Evolutionary conservation across 2,888 invertebrate genomes (phyloP).

Genomic region (Cataglyphis altisquamis): DNA sequence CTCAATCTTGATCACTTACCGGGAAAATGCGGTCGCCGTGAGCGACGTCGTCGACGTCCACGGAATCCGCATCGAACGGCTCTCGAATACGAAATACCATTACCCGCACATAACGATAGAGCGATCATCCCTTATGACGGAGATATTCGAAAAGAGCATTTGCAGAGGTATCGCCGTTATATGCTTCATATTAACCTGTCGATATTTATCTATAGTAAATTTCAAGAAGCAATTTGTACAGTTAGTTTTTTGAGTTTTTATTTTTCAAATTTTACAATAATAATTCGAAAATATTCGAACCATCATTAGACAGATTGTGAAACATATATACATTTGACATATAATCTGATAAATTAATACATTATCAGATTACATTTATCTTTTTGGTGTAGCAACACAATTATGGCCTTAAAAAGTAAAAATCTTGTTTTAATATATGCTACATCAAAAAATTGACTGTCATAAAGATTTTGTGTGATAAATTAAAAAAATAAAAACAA

Average conservation of each 20-base stretch:
- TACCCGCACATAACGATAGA: slow-evolving; percentile 38
- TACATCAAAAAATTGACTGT: background rate
- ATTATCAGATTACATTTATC: too few relatives aligned
- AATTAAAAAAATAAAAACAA: background rate
- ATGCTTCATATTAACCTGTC: background rate
- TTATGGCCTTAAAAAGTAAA: background rate
- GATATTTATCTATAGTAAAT: background rate
- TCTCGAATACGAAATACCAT: slow-evolving; percentile 47
- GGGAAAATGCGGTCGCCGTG: slow-evolving; percentile 39
- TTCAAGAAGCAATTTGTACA: slow-evolving; percentile 27
- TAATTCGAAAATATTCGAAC: background rate
- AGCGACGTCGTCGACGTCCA: slow-evolving; percentile 43
- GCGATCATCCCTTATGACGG: slow-evolving; percentile 40
- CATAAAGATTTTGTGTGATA: background rate
- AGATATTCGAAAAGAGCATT: slow-evolving; percentile 40
- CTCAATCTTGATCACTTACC: slow-evolving; percentile 43
- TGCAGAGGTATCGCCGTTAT: slow-evolving; percentile 4
- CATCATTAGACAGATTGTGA: background rate
- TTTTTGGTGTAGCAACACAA: background rate
- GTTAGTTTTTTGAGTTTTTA: background rate
- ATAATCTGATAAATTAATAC: background rate
- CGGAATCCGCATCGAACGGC: slow-evolving; percentile 40
- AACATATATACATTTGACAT: background rate
- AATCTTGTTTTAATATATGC: slow-evolving; percentile 3
- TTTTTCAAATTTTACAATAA: background rate